phyloP scores from a whole-genome alignment of 2,888 invertebrate genomes.

The Polia nebulosa region DNA sequence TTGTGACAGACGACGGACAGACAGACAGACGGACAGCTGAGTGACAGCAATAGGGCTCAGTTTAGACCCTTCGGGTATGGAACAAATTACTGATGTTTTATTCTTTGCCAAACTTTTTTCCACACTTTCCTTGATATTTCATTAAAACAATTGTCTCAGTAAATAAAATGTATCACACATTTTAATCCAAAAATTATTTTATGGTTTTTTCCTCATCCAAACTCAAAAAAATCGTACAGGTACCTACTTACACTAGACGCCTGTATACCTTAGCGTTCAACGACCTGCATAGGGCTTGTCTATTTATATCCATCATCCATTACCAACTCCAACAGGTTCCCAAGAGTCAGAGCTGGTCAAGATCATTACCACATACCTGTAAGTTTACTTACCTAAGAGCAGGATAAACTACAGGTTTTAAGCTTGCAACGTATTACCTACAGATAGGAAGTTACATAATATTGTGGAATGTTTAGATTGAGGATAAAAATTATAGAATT shows the following conservation, averaged over 20 bases:
- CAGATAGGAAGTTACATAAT: not conserved
- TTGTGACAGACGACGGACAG: too few species aligned
- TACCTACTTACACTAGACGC: not conserved
- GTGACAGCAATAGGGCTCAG: too few species aligned
- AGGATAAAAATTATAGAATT: not conserved
- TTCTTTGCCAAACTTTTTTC: too few species aligned
- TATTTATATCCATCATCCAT: slow-evolving; percentile 34
- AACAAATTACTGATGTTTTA: too few species aligned
- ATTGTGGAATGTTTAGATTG: not conserved
- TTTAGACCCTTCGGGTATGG: too few species aligned
- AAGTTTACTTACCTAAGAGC: slow-evolving; percentile 33
- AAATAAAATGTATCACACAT: too few species aligned
- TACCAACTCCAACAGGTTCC: slow-evolving; percentile 57
- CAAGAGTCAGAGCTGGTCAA: slow-evolving; percentile 57
- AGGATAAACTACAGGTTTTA: slow-evolving; percentile 18
- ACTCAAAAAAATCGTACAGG: too few species aligned
- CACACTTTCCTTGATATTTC: too few species aligned
- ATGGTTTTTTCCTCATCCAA: not conserved
- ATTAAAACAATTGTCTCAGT: too few species aligned
- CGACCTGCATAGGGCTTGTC: slow-evolving; percentile 26
- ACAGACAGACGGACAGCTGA: too few species aligned
- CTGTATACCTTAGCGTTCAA: slow-evolving; percentile 12
- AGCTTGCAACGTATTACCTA: not conserved
- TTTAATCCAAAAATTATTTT: too few species aligned
- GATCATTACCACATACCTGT: slow-evolving; percentile 51